Conservation (phyloP, 30 jellyfish, hydroid and myxozoan genomes). For the Catostylus mosaicus region DNA sequence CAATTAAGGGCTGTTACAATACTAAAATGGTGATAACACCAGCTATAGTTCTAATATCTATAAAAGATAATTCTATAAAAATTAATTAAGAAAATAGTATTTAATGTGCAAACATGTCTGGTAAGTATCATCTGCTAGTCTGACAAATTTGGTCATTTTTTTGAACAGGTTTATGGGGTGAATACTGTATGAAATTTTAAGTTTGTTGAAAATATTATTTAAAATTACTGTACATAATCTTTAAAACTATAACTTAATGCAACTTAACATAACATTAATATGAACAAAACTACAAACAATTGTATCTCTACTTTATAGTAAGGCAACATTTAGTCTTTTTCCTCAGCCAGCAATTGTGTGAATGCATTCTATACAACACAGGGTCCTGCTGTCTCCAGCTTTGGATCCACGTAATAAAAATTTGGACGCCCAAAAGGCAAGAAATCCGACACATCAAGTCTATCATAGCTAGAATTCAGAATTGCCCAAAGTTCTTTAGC, state of each 20-base stretch:
- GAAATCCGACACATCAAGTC: conserved; percentile 76
- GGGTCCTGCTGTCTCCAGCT: conserved; percentile 88
- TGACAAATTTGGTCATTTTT: neutral
- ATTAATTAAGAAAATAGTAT: neutral
- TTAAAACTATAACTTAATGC: neutral
- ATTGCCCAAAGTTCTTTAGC: conserved; percentile 88
- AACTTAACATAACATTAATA: conserved; percentile 25
- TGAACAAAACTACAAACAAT: conserved; percentile 54
- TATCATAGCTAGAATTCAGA: conserved; percentile 57
- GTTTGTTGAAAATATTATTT: neutral
- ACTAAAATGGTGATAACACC: conserved; percentile 22
- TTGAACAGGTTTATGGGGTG: neutral
- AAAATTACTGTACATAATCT: neutral
- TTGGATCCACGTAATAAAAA: conserved; percentile 70
- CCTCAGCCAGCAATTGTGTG: neutral
- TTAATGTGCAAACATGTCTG: neutral
- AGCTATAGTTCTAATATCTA: neutral
- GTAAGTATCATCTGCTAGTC: neutral
- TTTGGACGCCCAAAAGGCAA: conserved; percentile 78
- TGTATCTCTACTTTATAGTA: neutral
- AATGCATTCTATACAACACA: conserved; percentile 63
- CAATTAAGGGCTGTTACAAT: neutral
- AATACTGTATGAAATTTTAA: too few relatives aligned
- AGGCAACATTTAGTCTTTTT: neutral
- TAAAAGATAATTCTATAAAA: neutral